Evolutionary conservation across 1,140 invertebrate genomes (phyloP).

Genomic region (Lordiphosa stackelbergi): DNA sequence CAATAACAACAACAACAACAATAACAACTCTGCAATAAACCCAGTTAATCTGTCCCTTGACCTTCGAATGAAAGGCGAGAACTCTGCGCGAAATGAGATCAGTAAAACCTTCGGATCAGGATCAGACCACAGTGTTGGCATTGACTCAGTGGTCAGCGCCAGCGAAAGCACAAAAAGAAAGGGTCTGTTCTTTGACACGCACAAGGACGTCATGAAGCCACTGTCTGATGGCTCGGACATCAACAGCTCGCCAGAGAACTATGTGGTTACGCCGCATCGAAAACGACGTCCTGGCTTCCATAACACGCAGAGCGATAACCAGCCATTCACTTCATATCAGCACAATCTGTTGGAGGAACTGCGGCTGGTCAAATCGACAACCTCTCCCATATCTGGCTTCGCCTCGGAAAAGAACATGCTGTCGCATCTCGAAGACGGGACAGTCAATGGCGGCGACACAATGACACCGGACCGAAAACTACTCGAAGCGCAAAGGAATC

Average conservation of each 20-base stretch:
- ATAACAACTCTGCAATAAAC: slow-evolving; percentile 78
- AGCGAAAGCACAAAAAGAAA: slow-evolving; percentile 81
- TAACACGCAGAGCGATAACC: slow-evolving; percentile 89
- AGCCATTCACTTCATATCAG: slow-evolving; percentile 88
- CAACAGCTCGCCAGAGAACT: slow-evolving; percentile 84
- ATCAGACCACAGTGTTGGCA: slow-evolving; percentile 47
- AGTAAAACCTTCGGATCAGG: slow-evolving; percentile 42
- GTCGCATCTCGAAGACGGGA: slow-evolving; percentile 56
- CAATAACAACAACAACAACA: slow-evolving; percentile 39
- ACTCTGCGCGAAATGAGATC: slow-evolving; percentile 23
- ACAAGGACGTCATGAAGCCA: slow-evolving; percentile 81
- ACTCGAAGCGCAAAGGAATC: slow-evolving; percentile 56
- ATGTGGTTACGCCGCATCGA: slow-evolving; percentile 89
- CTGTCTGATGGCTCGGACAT: slow-evolving; percentile 82
- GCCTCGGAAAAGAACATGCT: slow-evolving; percentile 62
- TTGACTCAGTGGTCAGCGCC: slow-evolving; percentile 47
- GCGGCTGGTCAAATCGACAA: slow-evolving; percentile 64
- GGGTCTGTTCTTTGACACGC: slow-evolving; percentile 81
- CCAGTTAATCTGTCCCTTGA: slow-evolving; percentile 87
- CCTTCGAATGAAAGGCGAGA: slow-evolving; percentile 77
- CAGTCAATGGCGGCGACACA: slow-evolving; percentile 49
- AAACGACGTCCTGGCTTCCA: slow-evolving; percentile 90
- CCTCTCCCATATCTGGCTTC: slow-evolving; percentile 72
- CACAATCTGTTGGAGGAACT: slow-evolving; percentile 84
- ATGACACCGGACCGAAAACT: slow-evolving; percentile 59